Base-by-base conservation (phyloP, 2,113 vertebrate species). In the Siniperca chuatsi region DNA sequence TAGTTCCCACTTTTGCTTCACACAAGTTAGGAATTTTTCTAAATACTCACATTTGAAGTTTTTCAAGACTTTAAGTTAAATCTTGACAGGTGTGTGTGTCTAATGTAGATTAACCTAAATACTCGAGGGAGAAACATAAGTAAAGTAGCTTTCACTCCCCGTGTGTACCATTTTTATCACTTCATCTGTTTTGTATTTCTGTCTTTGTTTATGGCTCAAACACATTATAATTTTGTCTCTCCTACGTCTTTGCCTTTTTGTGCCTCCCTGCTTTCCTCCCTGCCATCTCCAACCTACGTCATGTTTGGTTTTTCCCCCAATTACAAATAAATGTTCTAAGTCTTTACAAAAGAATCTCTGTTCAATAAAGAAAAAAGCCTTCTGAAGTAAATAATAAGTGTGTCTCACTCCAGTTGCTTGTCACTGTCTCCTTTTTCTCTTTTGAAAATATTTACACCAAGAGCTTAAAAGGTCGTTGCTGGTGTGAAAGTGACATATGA, bases 161-260 rank as follows among this genome's bases (percentile, higher is more conserved):
- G 68, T 46, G 37, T 69, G n/a, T 50, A 35, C 40, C 44, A 13
- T 46, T 87, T 76, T 77, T 77, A 61, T 79, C 48, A 60, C 71
- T 64, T 80, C 65, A 87, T 88, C 76, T 72, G 60, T 78, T 87
- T 85, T 72, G 33, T 90, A 9, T 90, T 78, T 77, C 48, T 58
- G 37, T 65, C 70, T 66, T 48, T 81, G 71, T 65, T 75, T 72
- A 71, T 85, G 75, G 55, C 78, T 84, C 55, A 61, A 79, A 64
- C 70, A 57, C 9, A 50, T 44, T 46, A 60, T 21, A 23, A 40
- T 20, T 33, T 46, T 18, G 15, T 82, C 69, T 67, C 42, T 48
- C 11, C 65, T 25, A 42, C 35, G 25, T 65, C 50, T 76, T 64
- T 81, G n/a, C 44, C 35, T 46, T 72, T n/a, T 44, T 76, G 75